A percentile compares a stretch with the other conserved stretches of the same genome.
phyloP scores from a whole-genome alignment of 2,797 vertebrate genomes.

The Sternotherus odoratus region DNA sequence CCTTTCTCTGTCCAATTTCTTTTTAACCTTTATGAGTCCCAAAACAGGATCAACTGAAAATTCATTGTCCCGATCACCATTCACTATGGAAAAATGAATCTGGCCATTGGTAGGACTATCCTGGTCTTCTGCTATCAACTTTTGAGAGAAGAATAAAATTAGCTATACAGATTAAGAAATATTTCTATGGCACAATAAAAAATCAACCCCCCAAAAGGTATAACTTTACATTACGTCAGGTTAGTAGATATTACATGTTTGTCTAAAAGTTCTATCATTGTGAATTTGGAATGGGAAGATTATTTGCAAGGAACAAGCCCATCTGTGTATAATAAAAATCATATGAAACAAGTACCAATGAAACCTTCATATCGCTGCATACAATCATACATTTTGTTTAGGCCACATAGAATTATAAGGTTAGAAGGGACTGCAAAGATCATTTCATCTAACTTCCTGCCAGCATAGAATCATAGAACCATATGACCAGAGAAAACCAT shows the following conservation, averaged over 20 bases:
- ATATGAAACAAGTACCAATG: background rate
- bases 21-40: conserved; percentile 94
- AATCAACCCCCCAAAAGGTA: background rate
- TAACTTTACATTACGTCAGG: background rate
- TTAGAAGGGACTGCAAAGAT: too few species aligned
- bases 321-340: background rate
- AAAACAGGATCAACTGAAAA: conserved; percentile 91
- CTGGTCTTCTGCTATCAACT: conserved; percentile 94
- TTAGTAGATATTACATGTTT: background rate
- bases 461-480: too few species aligned
- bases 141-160: conserved; percentile 52
- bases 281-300: background rate
- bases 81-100: conserved; percentile 91
- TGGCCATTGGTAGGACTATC: conserved; percentile 92
- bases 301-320: background rate
- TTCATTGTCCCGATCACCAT: conserved; percentile 90
- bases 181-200: background rate
- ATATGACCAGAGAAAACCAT: too few species aligned
- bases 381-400: background rate
- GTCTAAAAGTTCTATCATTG: background rate
- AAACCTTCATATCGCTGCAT: background rate
- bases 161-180: conserved; percentile 1
- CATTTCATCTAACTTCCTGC: too few species aligned
- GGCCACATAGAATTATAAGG: background rate
- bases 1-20: conserved; percentile 93